Evolutionary conservation across 2,888 invertebrate species (phyloP), one percentile per base, ranked within the genome.

Genomic region (Andrena bucephala): DNA sequence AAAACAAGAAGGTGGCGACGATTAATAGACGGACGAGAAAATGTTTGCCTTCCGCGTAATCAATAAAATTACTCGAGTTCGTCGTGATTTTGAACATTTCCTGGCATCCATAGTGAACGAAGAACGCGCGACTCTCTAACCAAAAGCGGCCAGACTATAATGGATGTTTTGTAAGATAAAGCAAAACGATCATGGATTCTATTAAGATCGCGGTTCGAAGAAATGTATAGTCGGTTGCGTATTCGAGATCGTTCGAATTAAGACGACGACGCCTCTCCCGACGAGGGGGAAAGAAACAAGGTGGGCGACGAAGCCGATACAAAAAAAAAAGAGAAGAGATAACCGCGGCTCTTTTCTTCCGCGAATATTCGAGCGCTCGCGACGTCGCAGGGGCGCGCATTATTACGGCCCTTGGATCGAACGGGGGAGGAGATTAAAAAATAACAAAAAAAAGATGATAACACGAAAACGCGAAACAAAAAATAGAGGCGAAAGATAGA

Each of bases 151-250:
- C 92, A 91, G 92, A 93, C 91, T 92, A 92, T 92, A 92, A 91
- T 91, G 91, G 91, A 92, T 93, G 91, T 93, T 93, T 93, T 93
- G 92, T 93, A 93, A 92, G 89, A 92, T 92, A 91, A 90, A 89
- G 85, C 89, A 90, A 91, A 91, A 90, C 90, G 87, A 91, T 89
- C 86, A 73, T 75, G 80, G 82, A 84, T 79, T 82, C 73, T 78
- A 77, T 72, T 73, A 83, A 77, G 83, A 72, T 78, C 79, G 79
- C 79, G 82, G 42, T 87, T 83, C 83, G 76, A 70, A 81, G 79
- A 83, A 86, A 82, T 77, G 79, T 82, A 83, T 77, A 83, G 83
- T 84, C 85, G 84, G 73, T 83, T 72, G 68, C 67, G 67, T 70
- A 65, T 80, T 85, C 83, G 77, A 72, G 63, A 75, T 70, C 42